phyloP scores from a whole-genome alignment of 2,797 vertebrate genomes.

The Masticophis lateralis region DNA sequence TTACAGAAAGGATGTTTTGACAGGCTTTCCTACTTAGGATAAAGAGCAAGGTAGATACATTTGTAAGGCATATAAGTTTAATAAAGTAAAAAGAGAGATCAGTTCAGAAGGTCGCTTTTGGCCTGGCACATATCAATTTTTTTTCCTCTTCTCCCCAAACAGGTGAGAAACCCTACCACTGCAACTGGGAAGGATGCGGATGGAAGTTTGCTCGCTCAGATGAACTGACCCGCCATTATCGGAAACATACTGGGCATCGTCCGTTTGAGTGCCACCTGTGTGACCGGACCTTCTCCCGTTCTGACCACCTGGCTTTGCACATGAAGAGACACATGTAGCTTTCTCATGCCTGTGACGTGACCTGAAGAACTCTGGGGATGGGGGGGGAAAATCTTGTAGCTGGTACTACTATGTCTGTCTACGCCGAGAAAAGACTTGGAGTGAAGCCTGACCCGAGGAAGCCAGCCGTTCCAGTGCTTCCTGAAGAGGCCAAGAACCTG shows the following conservation, averaged over 20 bases:
- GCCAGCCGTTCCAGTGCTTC: slow-evolving; percentile 30
- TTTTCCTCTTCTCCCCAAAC: neutral
- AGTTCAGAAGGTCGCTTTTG: neutral
- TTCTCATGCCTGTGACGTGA: slow-evolving; percentile 33
- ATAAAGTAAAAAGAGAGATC: neutral
- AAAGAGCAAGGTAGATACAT: neutral
- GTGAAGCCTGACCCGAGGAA: slow-evolving; percentile 38
- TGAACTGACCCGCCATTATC: slow-evolving; percentile 92
- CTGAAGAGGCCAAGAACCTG: slow-evolving; percentile 12
- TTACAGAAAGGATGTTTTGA: neutral
- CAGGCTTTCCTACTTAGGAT: neutral
- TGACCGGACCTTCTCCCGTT: slow-evolving; percentile 92
- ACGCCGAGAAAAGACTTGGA: neutral
- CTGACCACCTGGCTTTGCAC: slow-evolving; percentile 92
- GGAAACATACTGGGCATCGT: slow-evolving; percentile 93
- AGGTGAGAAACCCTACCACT: slow-evolving; percentile 97
- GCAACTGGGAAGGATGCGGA: slow-evolving; percentile 94
- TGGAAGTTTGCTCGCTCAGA: slow-evolving; percentile 96
- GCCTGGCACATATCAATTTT: neutral
- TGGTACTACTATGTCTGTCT: slow-evolving; percentile 67
- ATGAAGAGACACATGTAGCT: slow-evolving; percentile 95
- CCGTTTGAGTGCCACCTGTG: slow-evolving; percentile 96
- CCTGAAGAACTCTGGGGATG: neutral
- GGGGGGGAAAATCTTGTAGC: slow-evolving; percentile 55
- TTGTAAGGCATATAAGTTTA: neutral